These are phyloP conservation scores for Aplodontia rufa DNA, from an alignment of 2,113 vertebrate genomes.

Conservation along the genomic window DNA sequence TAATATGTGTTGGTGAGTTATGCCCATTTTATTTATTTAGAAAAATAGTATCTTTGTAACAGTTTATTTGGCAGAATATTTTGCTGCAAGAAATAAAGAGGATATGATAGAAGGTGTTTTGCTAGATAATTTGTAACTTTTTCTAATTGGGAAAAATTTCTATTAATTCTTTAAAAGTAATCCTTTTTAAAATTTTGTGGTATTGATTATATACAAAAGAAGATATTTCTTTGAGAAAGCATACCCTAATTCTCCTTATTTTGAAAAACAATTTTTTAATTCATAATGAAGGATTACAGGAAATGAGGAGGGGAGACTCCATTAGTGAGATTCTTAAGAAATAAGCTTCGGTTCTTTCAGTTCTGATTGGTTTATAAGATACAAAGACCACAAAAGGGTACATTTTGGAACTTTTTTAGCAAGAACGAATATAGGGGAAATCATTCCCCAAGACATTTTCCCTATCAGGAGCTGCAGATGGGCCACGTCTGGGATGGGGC, in stretches of 20 bases:
- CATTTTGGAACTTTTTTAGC: neutral
- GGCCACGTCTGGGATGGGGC: no score
- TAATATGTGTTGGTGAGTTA: conserved; percentile 84
- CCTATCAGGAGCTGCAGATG: accelerated
- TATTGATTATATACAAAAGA: conserved; percentile 40
- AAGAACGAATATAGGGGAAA: neutral
- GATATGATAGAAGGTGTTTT: conserved; percentile 74
- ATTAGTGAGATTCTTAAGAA: neutral
- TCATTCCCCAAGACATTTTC: neutral
- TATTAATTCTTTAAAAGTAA: conserved; percentile 36
- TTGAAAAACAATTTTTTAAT: conserved; percentile 51
- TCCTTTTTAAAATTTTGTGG: neutral
- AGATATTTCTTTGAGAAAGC: conserved; percentile 34
- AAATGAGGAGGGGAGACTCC: neutral
- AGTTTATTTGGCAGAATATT: conserved; percentile 84
- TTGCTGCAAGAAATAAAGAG: conserved; percentile 85
- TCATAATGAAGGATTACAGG: neutral
- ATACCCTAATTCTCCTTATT: conserved; percentile 54
- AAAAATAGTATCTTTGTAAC: conserved; percentile 83
- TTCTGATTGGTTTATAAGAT: conserved; percentile 25
- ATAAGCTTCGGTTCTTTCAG: conserved; percentile 9
- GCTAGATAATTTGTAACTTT: conserved; percentile 67
- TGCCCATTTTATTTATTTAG: conserved; percentile 89
- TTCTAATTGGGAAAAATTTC: conserved; percentile 48
- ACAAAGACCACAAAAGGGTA: neutral